Conservation (phyloP, 2,888 invertebrate genomes). For the Chrysolina americana region DNA sequence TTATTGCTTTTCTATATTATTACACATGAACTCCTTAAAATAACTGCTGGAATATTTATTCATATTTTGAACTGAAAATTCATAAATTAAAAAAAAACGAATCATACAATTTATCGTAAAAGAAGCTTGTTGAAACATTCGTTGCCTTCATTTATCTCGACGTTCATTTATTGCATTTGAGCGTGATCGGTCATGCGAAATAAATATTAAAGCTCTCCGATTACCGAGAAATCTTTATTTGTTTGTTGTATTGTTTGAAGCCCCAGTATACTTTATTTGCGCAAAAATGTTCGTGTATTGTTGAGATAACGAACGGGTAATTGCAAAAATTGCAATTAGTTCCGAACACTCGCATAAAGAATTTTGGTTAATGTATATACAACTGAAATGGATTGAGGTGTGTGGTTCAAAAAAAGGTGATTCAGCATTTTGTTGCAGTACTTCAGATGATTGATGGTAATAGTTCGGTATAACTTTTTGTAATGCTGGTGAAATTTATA, state of each 20-base stretch:
- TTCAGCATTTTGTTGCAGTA: background rate
- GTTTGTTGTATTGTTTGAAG: background rate
- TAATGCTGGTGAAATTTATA: too few relatives aligned
- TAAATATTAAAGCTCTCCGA: background rate
- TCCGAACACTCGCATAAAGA: background rate
- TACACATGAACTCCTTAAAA: too few relatives aligned
- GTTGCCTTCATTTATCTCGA: background rate
- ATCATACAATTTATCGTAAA: too few relatives aligned
- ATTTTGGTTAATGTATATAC: background rate
- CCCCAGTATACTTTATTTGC: background rate
- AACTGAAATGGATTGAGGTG: background rate
- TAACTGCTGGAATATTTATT: too few relatives aligned
- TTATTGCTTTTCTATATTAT: too few relatives aligned
- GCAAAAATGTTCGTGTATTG: background rate
- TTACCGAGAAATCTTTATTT: background rate
- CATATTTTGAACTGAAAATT: too few relatives aligned
- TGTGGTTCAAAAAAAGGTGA: background rate
- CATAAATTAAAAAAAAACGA: too few relatives aligned
- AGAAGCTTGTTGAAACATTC: background rate
- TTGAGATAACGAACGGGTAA: slow-evolving; percentile 1
- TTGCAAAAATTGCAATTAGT: background rate
- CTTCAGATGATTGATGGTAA: background rate
- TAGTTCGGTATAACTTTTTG: background rate
- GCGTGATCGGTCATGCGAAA: background rate
- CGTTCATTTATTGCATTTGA: background rate